These are phyloP conservation scores for Patiria pectinifera DNA, from an alignment of 53 echinoderm and acorn worm species.

Conservation along the genomic window DNA sequence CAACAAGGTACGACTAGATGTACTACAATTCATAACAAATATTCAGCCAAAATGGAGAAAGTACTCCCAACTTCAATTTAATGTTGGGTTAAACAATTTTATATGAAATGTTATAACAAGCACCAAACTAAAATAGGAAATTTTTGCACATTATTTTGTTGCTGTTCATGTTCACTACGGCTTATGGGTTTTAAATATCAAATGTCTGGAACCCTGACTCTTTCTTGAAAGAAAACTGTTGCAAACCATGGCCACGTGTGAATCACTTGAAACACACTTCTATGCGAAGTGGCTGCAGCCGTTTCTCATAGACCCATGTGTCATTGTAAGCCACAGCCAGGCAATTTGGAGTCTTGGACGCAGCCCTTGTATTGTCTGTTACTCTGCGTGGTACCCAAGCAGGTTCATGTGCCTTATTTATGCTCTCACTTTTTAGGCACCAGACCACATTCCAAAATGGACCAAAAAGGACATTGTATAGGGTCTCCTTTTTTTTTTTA, in stretches of 20 bases:
- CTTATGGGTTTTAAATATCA: background rate
- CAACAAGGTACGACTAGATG: background rate
- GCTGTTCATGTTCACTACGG: no score
- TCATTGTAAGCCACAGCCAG: background rate
- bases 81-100: background rate
- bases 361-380: background rate
- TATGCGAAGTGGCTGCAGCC: background rate
- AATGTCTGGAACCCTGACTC: background rate
- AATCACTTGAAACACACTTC: no score
- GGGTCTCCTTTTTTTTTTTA: background rate
- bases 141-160: background rate
- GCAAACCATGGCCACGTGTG: no score
- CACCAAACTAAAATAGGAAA: no score
- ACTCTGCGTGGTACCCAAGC: background rate
- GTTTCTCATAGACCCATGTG: background rate
- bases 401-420: background rate
- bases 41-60: conserved; percentile 1
- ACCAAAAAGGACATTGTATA: background rate
- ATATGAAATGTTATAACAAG: background rate
- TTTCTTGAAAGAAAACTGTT: background rate
- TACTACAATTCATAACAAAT: conserved; percentile 2
- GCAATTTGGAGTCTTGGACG: background rate
- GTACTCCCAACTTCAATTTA: background rate
- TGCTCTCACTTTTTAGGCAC: background rate
- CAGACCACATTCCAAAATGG: conserved; percentile 29